These are phyloP conservation scores for Indri indri DNA, from an alignment of 2,113 vertebrate species.

Conservation along the genomic window DNA sequence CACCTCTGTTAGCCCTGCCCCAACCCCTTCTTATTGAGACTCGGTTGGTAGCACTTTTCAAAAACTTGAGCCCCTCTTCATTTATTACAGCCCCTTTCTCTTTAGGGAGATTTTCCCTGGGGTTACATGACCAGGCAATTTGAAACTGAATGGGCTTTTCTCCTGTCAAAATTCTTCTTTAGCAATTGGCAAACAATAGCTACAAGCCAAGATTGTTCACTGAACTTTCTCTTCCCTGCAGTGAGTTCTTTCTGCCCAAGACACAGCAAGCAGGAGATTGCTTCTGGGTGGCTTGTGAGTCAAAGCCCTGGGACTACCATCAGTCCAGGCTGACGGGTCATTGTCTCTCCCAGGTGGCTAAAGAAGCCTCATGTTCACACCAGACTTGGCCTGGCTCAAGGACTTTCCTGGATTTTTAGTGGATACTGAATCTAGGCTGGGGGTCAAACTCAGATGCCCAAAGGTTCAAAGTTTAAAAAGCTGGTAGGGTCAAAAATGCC, in stretches of 20 bases:
- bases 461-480: background rate
- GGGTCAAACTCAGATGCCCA: background rate
- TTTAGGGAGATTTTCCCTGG: background rate
- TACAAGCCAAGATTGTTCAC: background rate
- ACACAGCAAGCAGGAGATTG: background rate
- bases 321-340: background rate
- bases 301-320: background rate
- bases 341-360: background rate
- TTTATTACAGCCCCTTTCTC: background rate
- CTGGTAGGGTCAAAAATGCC: background rate
- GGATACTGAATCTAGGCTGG: background rate
- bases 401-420: background rate
- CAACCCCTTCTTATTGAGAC: background rate
- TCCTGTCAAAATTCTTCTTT: background rate
- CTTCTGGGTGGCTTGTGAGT: background rate
- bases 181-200: background rate
- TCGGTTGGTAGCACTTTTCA: background rate
- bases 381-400: background rate
- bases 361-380: background rate
- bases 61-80: background rate
- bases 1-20: background rate
- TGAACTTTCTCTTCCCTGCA: background rate
- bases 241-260: background rate
- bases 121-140: background rate
- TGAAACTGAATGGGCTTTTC: background rate